Conservation (phyloP, 2,113 vertebrate species). For the Meleagris gallopavo region DNA sequence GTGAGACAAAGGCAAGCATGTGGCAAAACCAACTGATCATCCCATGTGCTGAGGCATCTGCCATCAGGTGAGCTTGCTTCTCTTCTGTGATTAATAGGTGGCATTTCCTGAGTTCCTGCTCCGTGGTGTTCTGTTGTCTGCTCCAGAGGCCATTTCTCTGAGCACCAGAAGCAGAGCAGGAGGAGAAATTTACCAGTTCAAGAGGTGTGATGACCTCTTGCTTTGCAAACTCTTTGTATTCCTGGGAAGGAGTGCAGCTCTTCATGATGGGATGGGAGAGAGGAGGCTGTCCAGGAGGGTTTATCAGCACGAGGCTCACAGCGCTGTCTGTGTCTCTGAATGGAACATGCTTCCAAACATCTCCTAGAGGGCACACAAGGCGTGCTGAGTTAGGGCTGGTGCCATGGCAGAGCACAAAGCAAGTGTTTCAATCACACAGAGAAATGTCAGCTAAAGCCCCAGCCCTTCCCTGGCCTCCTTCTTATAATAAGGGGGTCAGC, state of each 20-base stretch:
- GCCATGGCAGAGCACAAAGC: background rate
- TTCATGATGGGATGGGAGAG: background rate
- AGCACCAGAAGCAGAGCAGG: background rate
- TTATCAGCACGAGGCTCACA: constrained; percentile 55
- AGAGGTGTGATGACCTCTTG: background rate
- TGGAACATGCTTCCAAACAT: constrained; percentile 87
- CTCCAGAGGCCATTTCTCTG: background rate
- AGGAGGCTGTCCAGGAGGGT: background rate
- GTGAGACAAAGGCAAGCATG: background rate
- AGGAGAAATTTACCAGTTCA: background rate
- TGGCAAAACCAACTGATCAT: background rate
- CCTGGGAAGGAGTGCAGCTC: background rate
- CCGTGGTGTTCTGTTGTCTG: background rate
- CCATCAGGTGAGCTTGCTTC: background rate
- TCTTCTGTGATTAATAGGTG: background rate
- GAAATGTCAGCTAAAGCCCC: background rate
- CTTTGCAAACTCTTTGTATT: background rate
- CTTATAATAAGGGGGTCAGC: fast-evolving
- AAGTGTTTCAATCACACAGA: background rate
- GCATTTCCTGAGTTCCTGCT: constrained; percentile 50
- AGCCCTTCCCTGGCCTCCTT: background rate
- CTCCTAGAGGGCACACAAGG: constrained; percentile 67
- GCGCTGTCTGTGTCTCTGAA: constrained; percentile 78
- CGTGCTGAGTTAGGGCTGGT: background rate
- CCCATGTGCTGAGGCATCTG: background rate